phyloP scores from a whole-genome alignment of 2,113 vertebrate species.

The Crotalus viridis region DNA sequence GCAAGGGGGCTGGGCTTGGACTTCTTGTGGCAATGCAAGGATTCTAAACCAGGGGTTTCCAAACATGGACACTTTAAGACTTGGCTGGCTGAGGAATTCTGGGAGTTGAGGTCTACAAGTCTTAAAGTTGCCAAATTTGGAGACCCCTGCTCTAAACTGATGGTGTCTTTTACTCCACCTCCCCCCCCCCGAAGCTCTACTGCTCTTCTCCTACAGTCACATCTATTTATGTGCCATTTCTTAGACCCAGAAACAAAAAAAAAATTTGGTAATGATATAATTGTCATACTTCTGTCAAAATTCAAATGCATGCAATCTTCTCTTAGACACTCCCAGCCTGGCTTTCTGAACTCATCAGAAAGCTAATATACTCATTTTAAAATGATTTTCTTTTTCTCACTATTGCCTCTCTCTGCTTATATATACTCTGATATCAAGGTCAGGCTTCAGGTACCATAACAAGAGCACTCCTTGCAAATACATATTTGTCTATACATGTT shows the following conservation, averaged over 20 bases:
- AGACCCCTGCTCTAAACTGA: neutral
- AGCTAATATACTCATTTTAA: neutral
- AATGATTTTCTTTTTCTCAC: neutral
- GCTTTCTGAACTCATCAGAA: neutral
- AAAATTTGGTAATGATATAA: neutral
- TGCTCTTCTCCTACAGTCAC: no score
- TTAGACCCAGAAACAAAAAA: neutral
- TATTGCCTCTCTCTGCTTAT: neutral
- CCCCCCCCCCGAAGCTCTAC: no score
- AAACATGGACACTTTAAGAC: no score
- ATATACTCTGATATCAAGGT: neutral
- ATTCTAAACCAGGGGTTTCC: no score
- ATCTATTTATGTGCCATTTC: neutral
- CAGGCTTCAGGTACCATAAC: neutral
- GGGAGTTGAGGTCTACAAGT: no score
- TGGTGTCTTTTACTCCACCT: neutral
- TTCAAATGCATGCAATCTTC: neutral
- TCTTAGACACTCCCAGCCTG: neutral
- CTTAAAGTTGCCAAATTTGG: no score
- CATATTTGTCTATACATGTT: constrained; percentile 44
- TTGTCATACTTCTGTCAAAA: neutral
- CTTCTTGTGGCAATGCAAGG: no score
- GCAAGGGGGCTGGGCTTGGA: no score
- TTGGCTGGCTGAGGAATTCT: no score
- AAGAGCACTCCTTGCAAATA: constrained; percentile 20